Conservation (phyloP, 2,113 vertebrate species). For the Mormoops blainvillei region DNA sequence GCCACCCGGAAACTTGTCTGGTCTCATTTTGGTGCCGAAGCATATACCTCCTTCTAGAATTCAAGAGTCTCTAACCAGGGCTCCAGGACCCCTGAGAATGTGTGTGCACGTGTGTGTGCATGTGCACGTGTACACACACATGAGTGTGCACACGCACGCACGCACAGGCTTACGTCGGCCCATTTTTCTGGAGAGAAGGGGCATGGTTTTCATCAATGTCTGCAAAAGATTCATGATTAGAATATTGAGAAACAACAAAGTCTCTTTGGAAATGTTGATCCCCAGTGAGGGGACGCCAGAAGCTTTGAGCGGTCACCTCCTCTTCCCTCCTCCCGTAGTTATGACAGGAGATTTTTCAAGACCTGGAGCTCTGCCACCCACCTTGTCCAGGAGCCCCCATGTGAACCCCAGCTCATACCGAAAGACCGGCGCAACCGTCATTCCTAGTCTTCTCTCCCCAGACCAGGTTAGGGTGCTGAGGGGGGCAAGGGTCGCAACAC, state of each 20-base stretch:
- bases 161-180: not conserved
- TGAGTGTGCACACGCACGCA: not conserved
- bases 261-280: not conserved
- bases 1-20: not conserved
- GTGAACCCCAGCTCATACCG: not conserved
- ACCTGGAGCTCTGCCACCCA: not conserved
- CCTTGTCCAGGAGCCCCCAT: not conserved
- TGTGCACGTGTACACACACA: fast-evolving
- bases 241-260: not conserved
- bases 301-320: not conserved
- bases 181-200: not conserved
- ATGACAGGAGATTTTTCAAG: not conserved
- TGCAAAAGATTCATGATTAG: not conserved
- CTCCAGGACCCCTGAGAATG: not conserved
- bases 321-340: not conserved
- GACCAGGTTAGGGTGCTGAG: not conserved
- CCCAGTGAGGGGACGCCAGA: not conserved
- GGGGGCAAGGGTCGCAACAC: not conserved
- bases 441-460: not conserved
- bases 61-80: not conserved
- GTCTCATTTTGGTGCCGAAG: not conserved
- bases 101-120: not conserved
- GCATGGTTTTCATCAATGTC: not conserved
- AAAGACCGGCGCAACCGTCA: not conserved
- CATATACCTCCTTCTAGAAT: not conserved